Evolutionary conservation across 2,888 invertebrate species (phyloP).

Genomic region (Lampropteryx suffumata): DNA sequence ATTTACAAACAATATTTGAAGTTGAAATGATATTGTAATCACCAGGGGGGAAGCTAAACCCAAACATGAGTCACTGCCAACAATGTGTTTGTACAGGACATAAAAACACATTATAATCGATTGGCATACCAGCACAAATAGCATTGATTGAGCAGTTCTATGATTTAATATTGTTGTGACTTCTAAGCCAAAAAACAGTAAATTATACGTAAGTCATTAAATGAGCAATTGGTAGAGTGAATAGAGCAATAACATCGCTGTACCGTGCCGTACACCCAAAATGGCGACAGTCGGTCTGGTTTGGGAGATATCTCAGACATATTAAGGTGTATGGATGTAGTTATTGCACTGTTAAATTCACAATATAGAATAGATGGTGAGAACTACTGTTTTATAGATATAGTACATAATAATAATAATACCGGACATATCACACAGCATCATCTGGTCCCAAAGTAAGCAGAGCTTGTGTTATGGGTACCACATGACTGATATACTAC

Average conservation of each 20-base stretch:
- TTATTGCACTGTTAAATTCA: constrained; percentile 19
- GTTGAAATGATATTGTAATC: not conserved
- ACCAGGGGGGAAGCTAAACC: constrained; percentile 1
- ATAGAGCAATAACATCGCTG: not conserved
- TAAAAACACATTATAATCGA: constrained; percentile 1
- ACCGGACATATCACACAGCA: too few relatives aligned
- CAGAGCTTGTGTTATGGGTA: too few relatives aligned
- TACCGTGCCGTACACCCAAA: constrained; percentile 11
- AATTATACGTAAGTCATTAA: not conserved
- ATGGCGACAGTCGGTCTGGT: constrained; percentile 18
- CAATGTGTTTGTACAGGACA: not conserved
- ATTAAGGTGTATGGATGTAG: constrained; percentile 4
- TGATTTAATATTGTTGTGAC: too few relatives aligned
- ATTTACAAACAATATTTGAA: too few relatives aligned
- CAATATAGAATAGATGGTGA: constrained; percentile 2
- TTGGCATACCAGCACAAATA: not conserved
- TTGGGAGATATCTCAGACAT: not conserved
- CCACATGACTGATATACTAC: too few relatives aligned
- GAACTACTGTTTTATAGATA: too few relatives aligned
- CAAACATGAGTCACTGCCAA: constrained; percentile 4
- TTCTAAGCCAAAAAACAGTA: not conserved
- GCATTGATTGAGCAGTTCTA: not conserved
- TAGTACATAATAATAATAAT: too few relatives aligned
- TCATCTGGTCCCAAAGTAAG: too few relatives aligned
- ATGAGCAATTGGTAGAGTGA: not conserved